Evolutionary conservation across 2,797 vertebrate genomes (phyloP).

Genomic region (Sorex maritimensis): DNA sequence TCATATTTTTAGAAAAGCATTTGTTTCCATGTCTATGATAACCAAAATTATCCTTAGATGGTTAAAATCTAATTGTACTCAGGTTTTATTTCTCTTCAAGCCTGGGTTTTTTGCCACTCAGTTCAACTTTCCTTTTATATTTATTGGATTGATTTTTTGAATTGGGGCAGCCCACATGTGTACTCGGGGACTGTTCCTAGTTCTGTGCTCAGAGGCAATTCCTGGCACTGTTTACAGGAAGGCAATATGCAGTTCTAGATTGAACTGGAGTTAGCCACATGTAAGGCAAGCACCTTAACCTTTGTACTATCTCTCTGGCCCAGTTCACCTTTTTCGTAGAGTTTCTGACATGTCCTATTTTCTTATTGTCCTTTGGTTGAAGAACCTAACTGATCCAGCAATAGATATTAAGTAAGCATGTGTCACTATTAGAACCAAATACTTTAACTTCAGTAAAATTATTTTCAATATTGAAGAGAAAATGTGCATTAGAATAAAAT

Average conservation of each 20-base stretch:
- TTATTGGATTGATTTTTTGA: no score
- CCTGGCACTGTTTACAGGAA: neutral
- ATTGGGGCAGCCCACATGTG: no score
- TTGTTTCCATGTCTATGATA: neutral
- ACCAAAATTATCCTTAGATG: no score
- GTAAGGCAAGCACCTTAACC: no score
- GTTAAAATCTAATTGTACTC: neutral
- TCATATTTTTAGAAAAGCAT: neutral
- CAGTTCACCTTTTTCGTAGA: no score
- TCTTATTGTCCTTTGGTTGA: neutral
- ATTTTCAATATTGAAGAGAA: neutral
- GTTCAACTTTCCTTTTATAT: neutral
- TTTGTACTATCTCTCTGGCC: no score
- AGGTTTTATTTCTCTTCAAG: neutral
- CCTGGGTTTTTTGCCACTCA: neutral
- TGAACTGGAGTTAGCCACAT: no score
- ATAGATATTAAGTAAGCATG: neutral
- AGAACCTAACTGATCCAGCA: neutral
- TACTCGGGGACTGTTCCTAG: neutral
- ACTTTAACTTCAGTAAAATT: neutral
- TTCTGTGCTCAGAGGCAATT: neutral
- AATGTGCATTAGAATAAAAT: neutral
- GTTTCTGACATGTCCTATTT: neutral
- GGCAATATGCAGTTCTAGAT: no score
- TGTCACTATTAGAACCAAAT: no score